Percentiles rank a stretch among this genome's conserved stretches.
Evolutionary conservation across 64 coral and sea anemone genomes (phyloP).

Genomic region (Montipora capricornis): DNA sequence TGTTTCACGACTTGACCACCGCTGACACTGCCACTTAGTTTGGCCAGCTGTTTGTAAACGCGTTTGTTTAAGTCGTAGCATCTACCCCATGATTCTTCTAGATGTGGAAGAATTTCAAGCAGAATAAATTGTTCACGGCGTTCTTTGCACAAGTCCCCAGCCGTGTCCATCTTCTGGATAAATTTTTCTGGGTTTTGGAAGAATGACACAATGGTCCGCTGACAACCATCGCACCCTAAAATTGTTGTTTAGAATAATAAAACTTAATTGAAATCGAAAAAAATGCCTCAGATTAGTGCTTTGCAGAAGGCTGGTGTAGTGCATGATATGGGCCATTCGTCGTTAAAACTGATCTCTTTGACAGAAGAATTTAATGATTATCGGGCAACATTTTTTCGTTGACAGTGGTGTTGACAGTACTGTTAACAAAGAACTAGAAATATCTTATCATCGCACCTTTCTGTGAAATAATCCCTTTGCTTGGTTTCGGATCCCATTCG

Average conservation of each 20-base stretch:
- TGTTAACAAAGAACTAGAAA: no score
- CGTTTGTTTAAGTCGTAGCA: background rate
- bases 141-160: background rate
- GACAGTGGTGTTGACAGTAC: no score
- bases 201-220: background rate
- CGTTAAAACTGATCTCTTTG: no score
- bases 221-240: background rate
- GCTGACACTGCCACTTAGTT: background rate
- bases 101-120: background rate
- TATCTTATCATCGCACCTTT: background rate
- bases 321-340: no score
- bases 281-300: no score
- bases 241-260: no score
- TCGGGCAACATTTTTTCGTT: no score
- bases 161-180: constrained; percentile 5
- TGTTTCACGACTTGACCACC: background rate
- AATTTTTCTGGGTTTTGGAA: constrained; percentile 2
- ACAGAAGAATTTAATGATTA: no score
- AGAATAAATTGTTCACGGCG: background rate
- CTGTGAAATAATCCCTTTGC: background rate
- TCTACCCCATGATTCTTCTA: constrained; percentile 13
- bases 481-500: background rate
- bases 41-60: background rate
- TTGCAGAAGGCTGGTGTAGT: no score
- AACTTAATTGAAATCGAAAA: no score